phyloP scores from a whole-genome alignment of 1,140 invertebrate species.

The Zaprionus camerounensis region DNA sequence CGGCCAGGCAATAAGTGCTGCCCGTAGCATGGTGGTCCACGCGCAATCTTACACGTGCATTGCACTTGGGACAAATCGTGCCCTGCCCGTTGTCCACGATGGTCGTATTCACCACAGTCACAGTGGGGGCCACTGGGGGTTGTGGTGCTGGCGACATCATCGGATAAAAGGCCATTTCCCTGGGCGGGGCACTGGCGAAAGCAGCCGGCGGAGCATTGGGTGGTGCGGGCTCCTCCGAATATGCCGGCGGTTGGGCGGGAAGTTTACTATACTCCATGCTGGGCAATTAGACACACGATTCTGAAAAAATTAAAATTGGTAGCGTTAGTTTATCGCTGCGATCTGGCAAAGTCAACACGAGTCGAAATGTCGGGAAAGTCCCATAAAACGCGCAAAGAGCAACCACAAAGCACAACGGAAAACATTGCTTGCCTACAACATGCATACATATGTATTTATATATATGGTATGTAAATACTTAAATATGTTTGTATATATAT shows the following conservation, averaged over 20 bases:
- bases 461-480: neutral
- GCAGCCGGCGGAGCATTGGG: neutral
- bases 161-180: neutral
- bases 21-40: slow-evolving; percentile 56
- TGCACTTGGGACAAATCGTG: slow-evolving; percentile 58
- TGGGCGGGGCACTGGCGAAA: slow-evolving; percentile 22
- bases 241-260: slow-evolving; percentile 6
- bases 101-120: slow-evolving; percentile 7
- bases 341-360: neutral
- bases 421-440: neutral
- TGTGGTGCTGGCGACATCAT: neutral
- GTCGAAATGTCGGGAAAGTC: neutral
- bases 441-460: neutral
- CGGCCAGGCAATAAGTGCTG: slow-evolving; percentile 46
- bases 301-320: neutral
- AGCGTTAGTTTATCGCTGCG: neutral
- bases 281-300: neutral
- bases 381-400: neutral
- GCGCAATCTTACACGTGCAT: slow-evolving; percentile 35
- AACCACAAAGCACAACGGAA: neutral
- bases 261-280: slow-evolving; percentile 26
- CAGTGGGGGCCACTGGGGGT: neutral
- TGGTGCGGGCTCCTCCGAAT: neutral
- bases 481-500: neutral
- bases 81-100: slow-evolving; percentile 22